Percentiles rank a stretch among this genome's conserved stretches.
Evolutionary conservation across 2,888 invertebrate genomes (phyloP).

Genomic region (Melitaea athalia): DNA sequence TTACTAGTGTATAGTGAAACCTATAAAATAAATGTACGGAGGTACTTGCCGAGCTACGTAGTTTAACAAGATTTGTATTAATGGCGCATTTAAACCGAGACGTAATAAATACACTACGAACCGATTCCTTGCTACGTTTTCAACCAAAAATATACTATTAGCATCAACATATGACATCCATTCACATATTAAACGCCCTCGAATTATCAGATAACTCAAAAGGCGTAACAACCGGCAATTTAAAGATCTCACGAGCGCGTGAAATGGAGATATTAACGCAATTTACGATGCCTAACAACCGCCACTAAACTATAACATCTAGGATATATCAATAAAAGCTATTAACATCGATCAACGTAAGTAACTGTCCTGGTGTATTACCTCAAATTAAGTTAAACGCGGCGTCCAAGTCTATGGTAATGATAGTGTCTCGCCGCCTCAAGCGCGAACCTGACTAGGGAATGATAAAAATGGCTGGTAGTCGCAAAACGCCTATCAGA

Average conservation of each 20-base stretch:
- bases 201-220: slow-evolving; percentile 72
- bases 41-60: background rate
- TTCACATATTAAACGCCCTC: slow-evolving; percentile 42
- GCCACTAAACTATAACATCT: slow-evolving; percentile 66
- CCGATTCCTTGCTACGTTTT: slow-evolving; percentile 10
- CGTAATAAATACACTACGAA: slow-evolving; percentile 8
- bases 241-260: slow-evolving; percentile 62
- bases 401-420: slow-evolving; percentile 46
- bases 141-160: slow-evolving; percentile 36
- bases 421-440: slow-evolving; percentile 53
- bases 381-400: slow-evolving; percentile 73
- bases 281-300: slow-evolving; percentile 67
- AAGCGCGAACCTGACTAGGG: slow-evolving; percentile 40
- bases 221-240: slow-evolving; percentile 64
- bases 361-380: slow-evolving; percentile 68
- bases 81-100: slow-evolving; percentile 9
- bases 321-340: slow-evolving; percentile 78
- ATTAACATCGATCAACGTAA: slow-evolving; percentile 77
- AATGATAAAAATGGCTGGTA: slow-evolving; percentile 45
- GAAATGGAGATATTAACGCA: slow-evolving; percentile 69
- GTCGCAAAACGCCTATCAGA: slow-evolving; percentile 30
- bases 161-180: slow-evolving; percentile 35
- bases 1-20: background rate
- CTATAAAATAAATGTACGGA: background rate
- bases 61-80: slow-evolving; percentile 17